These are phyloP conservation scores for Hoplias malabaricus DNA, from an alignment of 2,113 vertebrate species.

Conservation along the genomic window DNA sequence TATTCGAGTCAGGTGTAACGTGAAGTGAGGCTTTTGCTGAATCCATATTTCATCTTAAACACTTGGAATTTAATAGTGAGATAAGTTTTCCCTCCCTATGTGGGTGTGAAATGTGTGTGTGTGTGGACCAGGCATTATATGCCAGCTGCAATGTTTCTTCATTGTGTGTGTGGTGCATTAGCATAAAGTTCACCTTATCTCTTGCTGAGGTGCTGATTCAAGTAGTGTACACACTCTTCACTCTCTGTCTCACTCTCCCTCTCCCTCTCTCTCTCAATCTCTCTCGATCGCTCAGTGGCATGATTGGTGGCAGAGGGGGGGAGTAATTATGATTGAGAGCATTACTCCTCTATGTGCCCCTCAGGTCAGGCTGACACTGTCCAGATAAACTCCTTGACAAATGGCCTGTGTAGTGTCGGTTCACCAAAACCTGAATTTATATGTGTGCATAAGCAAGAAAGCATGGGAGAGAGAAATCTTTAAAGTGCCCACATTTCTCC, in stretches of 20 bases:
- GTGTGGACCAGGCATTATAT: neutral
- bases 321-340: conserved; percentile 75
- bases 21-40: conserved; percentile 54
- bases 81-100: neutral
- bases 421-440: neutral
- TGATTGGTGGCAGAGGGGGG: conserved; percentile 61
- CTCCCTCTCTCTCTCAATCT: conserved; percentile 4
- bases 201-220: conserved; percentile 55
- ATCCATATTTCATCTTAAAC: conserved; percentile 29
- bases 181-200: conserved; percentile 55
- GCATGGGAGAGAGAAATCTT: neutral
- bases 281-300: conserved; percentile 35
- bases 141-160: conserved; percentile 64
- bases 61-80: conserved; percentile 16
- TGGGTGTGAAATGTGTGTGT: neutral
- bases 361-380: conserved; percentile 74
- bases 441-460: conserved; percentile 27
- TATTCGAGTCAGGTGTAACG: conserved; percentile 60
- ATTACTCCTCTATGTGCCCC: conserved; percentile 65
- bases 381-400: conserved; percentile 69
- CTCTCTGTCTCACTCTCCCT: conserved; percentile 24
- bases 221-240: conserved; percentile 23
- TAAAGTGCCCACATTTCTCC: too few species aligned
- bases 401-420: conserved; percentile 40
- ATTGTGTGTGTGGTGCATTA: conserved; percentile 6